These are phyloP conservation scores for Solen grandis DNA, from an alignment of 1,140 invertebrate genomes.

Conservation along the genomic window DNA sequence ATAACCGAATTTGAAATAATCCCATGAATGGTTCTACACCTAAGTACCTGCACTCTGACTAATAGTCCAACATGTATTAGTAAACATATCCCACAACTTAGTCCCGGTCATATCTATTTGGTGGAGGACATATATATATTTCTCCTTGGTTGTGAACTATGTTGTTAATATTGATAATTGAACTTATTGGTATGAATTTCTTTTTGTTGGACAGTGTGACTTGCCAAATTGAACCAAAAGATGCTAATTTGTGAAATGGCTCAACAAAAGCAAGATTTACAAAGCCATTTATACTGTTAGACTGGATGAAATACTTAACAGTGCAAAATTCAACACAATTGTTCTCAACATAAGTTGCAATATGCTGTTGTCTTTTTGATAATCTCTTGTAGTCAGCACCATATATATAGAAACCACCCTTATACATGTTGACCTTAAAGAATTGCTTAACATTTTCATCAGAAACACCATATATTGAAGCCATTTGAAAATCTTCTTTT, in stretches of 20 bases:
- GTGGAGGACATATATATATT: conserved; percentile 48
- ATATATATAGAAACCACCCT: conserved; percentile 53
- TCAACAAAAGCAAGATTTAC: conserved; percentile 46
- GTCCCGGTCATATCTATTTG: conserved; percentile 44
- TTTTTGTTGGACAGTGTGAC: not conserved
- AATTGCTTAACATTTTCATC: conserved; percentile 41
- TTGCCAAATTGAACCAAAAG: conserved; percentile 46
- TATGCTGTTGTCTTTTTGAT: conserved; percentile 49
- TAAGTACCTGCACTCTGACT: no score
- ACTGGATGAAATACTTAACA: conserved; percentile 46
- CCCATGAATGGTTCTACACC: no score
- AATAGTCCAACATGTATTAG: no score
- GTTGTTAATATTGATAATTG: conserved; percentile 48
- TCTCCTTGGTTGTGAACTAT: conserved; percentile 13
- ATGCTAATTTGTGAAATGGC: conserved; percentile 30
- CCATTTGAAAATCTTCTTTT: conserved; percentile 16
- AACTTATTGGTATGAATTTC: conserved; percentile 38
- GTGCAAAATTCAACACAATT: conserved; percentile 24
- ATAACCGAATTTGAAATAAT: no score
- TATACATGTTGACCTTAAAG: conserved; percentile 50
- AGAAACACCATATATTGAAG: conserved; percentile 22
- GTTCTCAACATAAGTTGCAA: conserved; percentile 19
- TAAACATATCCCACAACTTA: no score
- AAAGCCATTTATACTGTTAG: conserved; percentile 21
- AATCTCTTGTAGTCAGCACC: conserved; percentile 33